Evolutionary conservation across 2,797 vertebrate species (phyloP), one percentile per base, ranked within the genome.

Genomic region (Clarias platycephalus): DNA sequence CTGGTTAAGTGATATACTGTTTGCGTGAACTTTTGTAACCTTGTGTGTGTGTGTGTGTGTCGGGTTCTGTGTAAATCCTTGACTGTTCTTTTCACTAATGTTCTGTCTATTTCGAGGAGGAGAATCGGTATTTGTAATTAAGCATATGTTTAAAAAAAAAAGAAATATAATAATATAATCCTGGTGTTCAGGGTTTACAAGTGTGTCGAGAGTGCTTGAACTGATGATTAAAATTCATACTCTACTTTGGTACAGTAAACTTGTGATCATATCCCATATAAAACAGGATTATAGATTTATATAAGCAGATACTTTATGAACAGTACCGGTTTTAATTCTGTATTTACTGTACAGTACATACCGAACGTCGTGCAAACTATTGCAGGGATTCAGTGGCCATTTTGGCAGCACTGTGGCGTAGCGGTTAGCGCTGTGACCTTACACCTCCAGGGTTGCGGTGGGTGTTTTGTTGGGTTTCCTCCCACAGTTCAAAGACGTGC

Each of bases 1-100:
- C 86, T 72, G 89, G 88, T 87, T 71, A 86, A 86, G 80, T 67
- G 79, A 81, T 86, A 72, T 53, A 80, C 67, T 58, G 75, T 87
- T 82, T 70, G 75, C 76, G 40, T 53, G 15, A 89, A 84, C 86
- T 86, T 84, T 80, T 67, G 8, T 87, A 86, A 86, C 88, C 79
- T 53, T 71, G n/a, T 18, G 66, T 37, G 66, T 79, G 53, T 86
- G 60, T 37, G 34, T 70, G 34, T 40, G 34, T 49, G 20, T 40
- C 40, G 18, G 70, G 13, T n/a, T 72, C 13, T 49, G 44, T 53
- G 6, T 53, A 66, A 83, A 75, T 64, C 60, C 85, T 86, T 82
- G 84, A 82, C 44, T 71, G 66, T 37, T 62, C 20, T 79, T 62
- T 58, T 53, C 28, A 18, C n/a, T 22, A 24, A 20, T 53, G 10